A percentile compares a stretch with the other conserved stretches of the same genome.
Evolutionary conservation across 2,888 invertebrate species (phyloP).

Genomic region (Seira sanloemensis): DNA sequence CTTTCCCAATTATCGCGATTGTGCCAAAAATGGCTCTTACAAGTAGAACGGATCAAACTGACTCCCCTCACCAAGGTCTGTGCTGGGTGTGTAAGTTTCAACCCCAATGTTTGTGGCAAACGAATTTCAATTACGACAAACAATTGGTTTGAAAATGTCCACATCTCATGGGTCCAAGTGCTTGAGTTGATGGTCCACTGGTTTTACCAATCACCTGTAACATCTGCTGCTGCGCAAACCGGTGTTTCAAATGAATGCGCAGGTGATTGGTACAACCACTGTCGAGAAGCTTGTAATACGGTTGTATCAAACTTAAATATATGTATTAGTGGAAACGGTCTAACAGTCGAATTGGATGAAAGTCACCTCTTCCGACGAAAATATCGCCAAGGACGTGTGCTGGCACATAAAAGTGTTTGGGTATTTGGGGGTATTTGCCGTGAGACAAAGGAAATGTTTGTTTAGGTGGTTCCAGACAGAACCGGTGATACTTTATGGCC

Average conservation of each 20-base stretch:
- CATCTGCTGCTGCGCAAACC: slow-evolving; percentile 2
- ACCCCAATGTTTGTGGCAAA: not conserved
- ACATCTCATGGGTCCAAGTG: not conserved
- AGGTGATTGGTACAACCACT: slow-evolving; percentile 22
- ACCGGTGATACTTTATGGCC: slow-evolving; percentile 40
- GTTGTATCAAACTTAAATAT: not conserved
- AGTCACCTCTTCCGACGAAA: slow-evolving; percentile 48
- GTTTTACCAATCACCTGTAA: slow-evolving; percentile 32
- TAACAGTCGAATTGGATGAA: slow-evolving; percentile 58
- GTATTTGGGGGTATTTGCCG: slow-evolving; percentile 42
- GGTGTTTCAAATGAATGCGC: slow-evolving; percentile 22
- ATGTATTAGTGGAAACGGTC: slow-evolving; percentile 33
- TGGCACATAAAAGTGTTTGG: slow-evolving; percentile 25
- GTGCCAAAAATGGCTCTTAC: not conserved
- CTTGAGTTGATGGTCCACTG: slow-evolving; percentile 31
- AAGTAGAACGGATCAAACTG: not conserved
- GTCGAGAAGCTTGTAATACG: slow-evolving; percentile 29
- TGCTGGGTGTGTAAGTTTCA: not conserved
- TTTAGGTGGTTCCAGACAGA: slow-evolving; percentile 39
- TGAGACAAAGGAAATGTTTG: slow-evolving; percentile 42
- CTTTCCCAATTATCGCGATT: not conserved
- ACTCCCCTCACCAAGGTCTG: not conserved
- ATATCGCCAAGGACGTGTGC: slow-evolving; percentile 26
- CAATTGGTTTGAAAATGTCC: slow-evolving; percentile 27
- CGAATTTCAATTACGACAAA: slow-evolving; percentile 1